Conservation (phyloP, 2,113 vertebrate genomes). For the Oryzias celebensis region DNA sequence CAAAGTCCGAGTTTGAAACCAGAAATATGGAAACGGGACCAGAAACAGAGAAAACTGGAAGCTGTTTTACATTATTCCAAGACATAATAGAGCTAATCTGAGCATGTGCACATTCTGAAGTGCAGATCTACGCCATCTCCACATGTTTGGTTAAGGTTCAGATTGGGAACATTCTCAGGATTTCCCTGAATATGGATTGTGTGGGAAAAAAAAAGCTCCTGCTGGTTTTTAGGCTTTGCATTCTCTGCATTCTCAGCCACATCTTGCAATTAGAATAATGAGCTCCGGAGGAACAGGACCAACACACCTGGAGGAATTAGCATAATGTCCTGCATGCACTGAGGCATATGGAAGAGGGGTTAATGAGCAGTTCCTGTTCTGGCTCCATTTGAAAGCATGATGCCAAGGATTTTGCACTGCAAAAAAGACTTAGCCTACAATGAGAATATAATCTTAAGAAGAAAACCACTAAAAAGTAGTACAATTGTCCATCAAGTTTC, state of each 20-base stretch:
- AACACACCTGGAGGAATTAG: slow-evolving; percentile 71
- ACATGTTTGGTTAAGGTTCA: slow-evolving; percentile 62
- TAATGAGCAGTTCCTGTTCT: slow-evolving; percentile 12
- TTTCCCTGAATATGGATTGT: slow-evolving; percentile 78
- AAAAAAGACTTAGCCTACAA: too few species aligned
- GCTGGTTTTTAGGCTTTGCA: slow-evolving; percentile 69
- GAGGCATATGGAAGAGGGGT: slow-evolving; percentile 25
- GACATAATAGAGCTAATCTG: slow-evolving; percentile 78
- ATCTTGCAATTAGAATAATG: slow-evolving; percentile 76
- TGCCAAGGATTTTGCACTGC: slow-evolving; percentile 1
- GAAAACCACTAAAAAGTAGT: too few species aligned
- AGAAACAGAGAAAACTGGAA: slow-evolving; percentile 54
- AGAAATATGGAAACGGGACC: slow-evolving; percentile 54
- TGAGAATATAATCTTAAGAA: too few species aligned
- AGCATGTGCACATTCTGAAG: slow-evolving; percentile 34
- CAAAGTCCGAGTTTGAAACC: slow-evolving; percentile 54
- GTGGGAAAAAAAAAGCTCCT: slow-evolving; percentile 54
- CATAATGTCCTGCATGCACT: slow-evolving; percentile 66
- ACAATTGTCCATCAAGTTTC: too few species aligned
- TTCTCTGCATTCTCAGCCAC: slow-evolving; percentile 72
- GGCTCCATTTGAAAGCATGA: slow-evolving; percentile 29
- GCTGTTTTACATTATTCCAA: slow-evolving; percentile 80
- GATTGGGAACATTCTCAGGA: slow-evolving; percentile 73
- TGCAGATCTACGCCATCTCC: slow-evolving; percentile 52
- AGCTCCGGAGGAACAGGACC: slow-evolving; percentile 64